Evolutionary conservation across 2,888 invertebrate species (phyloP), one percentile per base, ranked within the genome.

Genomic region (Argyra leucocephala): DNA sequence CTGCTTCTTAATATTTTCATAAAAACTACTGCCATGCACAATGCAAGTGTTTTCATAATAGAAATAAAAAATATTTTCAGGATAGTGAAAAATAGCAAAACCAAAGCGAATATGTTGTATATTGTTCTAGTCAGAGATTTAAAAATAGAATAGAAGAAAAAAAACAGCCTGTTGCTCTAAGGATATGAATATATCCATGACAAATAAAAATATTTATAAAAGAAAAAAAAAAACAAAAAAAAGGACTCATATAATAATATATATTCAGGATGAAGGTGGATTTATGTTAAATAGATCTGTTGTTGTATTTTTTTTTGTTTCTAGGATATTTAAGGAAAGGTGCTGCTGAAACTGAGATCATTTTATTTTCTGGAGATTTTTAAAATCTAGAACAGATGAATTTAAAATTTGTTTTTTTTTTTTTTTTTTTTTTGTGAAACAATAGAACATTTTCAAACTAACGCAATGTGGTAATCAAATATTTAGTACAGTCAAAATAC

Each of bases 101-200:
- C 48, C 48, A 48, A 48, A 48, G n/a, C 48, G 48, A 48, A 48
- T 48, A 31, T 48, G 18, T 48, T 48, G n/a, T n/a, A n/a, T n/a
- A n/a, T n/a, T n/a, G n/a, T n/a, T n/a, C n/a, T n/a, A n/a, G n/a
- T 48, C 48, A 48, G 48, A n/a, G 48, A 48, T 48, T 48, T 48
- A 48, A 18, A 48, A 31, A n/a, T 48, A 15, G 5, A 48, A 18
- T 48, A 31, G 31, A 7, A 31, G n/a, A 31, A 31, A 31, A 31
- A 31, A 31, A 31, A 31, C 48, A 48, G 48, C 48, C 48, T 48
- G 48, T 48, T 48, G 48, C 48, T 48, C 2, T 48, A 15, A 48
- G 18, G 18, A 18, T n/a, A 18, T 48, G 12, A 48, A 10, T 31
- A 48, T 48, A 48, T 48, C 48, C 18, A 48, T 48, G 48, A 48